Evolutionary conservation across 2,113 vertebrate species (phyloP), one percentile per base, ranked within the genome.

Genomic region (Chunga burmeisteri): DNA sequence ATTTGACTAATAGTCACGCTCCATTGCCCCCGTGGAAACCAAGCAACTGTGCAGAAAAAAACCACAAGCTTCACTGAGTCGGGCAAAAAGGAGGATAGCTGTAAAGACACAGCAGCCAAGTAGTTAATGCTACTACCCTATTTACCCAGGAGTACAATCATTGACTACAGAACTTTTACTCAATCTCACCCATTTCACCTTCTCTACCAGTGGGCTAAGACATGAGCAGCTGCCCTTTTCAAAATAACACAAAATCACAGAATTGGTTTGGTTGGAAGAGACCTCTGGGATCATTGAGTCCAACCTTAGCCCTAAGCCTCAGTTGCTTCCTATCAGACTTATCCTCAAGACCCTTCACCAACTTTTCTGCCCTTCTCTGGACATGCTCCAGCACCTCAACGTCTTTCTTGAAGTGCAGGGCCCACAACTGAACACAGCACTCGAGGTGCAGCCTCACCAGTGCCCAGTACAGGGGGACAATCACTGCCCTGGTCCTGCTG

Each of bases 141-240:
- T 53, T 81, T 81, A 89, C 8, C 17, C 40, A 49, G 12, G 7
- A 70, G 12, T 9, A 62, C 22, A 88, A 10, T 19, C 4, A 0
- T 44, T 32, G 14, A 16, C 26, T 86, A 25, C 16, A 86, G 80
- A 94, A 68, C 20, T 61, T 70, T 40, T n/a, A 80, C 22, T 59
- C 27, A n/a, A 6, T 78, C 34, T 78, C 65, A 78, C 52, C 6
- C 12, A 70, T 74, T 81, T 65, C 34, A 52, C 11, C 40, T 38
- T 9, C n/a, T 61, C 13, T 73, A 63, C 11, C 25, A 32, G 9
- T 15, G 2, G 15, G 13, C n/a, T 73, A 49, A 86, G 23, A 66
- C 17, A 36, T 1, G 4, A 65, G 26, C 5, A 77, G 10, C 14
- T 58, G 15, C 3, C 0, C 0, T n/a, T 70, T 82, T 71, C n/a